Conservation (phyloP, 2,113 vertebrate species). For the Dicaeum eximium region DNA sequence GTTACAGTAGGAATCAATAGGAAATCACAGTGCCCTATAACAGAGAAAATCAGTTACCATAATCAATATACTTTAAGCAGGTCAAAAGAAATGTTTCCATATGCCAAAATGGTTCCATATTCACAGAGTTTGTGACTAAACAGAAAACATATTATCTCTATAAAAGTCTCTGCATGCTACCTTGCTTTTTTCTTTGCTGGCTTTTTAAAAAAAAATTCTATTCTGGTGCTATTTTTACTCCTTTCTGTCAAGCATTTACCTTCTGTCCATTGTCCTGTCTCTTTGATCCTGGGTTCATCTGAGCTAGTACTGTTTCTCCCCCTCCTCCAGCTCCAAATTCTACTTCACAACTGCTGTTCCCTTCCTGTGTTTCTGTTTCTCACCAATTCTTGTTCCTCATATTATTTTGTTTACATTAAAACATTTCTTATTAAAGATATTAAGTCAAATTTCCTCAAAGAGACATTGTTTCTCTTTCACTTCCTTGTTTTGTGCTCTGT, state of each 20-base stretch:
- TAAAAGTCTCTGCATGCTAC: background rate
- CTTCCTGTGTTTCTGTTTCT: background rate
- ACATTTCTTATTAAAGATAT: conserved; percentile 30
- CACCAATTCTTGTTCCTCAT: background rate
- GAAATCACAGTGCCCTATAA: conserved; percentile 60
- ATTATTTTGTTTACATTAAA: background rate
- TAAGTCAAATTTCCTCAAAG: conserved; percentile 21
- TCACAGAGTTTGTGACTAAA: conserved; percentile 54
- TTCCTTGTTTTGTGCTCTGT: conserved; percentile 10
- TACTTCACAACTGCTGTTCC: background rate
- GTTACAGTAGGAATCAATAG: conserved; percentile 62
- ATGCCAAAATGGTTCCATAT: conserved; percentile 72
- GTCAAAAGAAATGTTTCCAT: conserved; percentile 71
- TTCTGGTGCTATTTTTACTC: background rate
- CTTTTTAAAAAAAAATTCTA: background rate
- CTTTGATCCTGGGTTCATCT: background rate
- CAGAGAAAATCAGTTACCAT: conserved; percentile 70
- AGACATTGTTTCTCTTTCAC: background rate
- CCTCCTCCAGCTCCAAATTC: background rate
- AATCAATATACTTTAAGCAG: conserved; percentile 69
- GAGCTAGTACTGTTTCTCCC: background rate
- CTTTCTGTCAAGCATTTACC: background rate
- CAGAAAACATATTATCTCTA: conserved; percentile 64
- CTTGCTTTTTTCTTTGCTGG: background rate
- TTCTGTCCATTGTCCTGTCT: background rate